Conservation (phyloP, 2,888 invertebrate species). For the Punctoribates punctum region DNA sequence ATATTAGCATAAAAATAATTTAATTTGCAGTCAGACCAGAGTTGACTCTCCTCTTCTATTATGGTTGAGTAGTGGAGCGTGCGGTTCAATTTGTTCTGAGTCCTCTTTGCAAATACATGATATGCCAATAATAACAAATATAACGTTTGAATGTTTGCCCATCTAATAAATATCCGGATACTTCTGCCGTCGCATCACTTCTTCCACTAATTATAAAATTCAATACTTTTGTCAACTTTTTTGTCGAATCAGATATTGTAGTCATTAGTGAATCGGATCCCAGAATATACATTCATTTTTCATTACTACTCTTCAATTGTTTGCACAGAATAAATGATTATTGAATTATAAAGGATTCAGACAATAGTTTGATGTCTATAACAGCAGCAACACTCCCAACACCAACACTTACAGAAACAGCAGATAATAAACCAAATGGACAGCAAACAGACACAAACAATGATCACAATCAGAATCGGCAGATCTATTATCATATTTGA, state of each 20-base stretch:
- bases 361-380: not conserved
- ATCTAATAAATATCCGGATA: conserved; percentile 17
- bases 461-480: conserved; percentile 1
- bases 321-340: not conserved
- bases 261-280: too few relatives aligned
- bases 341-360: not conserved
- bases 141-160: conserved; percentile 19
- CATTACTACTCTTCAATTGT: too few relatives aligned
- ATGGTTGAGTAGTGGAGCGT: not conserved
- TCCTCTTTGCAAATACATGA: conserved; percentile 11
- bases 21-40: conserved; percentile 1
- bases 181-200: not conserved
- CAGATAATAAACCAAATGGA: conserved; percentile 24
- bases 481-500: not conserved
- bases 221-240: not conserved
- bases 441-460: not conserved
- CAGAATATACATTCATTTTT: too few relatives aligned
- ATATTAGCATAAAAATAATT: conserved; percentile 35
- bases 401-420: conserved; percentile 19
- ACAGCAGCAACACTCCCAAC: conserved; percentile 29
- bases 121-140: conserved; percentile 25
- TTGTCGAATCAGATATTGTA: not conserved
- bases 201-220: not conserved
- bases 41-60: not conserved
- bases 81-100: not conserved